A percentile compares a stretch with the other conserved stretches of the same genome.
These are phyloP conservation scores for Hyposmocoma kahamanoa DNA, from an alignment of 1,140 invertebrate genomes.

Conservation along the genomic window DNA sequence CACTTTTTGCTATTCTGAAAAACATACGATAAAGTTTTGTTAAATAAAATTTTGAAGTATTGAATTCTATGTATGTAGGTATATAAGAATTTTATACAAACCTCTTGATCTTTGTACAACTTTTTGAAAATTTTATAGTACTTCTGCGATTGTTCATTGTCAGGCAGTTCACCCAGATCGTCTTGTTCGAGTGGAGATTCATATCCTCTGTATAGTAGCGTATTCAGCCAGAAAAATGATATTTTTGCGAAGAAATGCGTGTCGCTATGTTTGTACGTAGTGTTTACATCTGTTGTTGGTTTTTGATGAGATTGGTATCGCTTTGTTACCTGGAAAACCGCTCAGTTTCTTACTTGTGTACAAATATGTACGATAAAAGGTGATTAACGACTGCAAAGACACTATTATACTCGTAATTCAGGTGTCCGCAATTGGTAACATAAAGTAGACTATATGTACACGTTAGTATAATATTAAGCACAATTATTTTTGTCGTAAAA, in stretches of 20 bases:
- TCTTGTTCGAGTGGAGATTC: conserved; percentile 78
- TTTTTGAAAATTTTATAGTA: conserved; percentile 74
- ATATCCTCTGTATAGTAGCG: conserved; percentile 80
- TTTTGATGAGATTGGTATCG: conserved; percentile 26
- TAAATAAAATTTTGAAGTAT: not conserved
- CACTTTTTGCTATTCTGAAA: conserved; percentile 36
- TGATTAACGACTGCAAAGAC: too few relatives aligned
- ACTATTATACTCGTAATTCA: too few relatives aligned
- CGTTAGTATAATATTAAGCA: not conserved
- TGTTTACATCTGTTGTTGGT: conserved; percentile 27
- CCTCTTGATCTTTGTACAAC: conserved; percentile 69
- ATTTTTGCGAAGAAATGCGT: conserved; percentile 81
- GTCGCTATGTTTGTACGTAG: conserved; percentile 74
- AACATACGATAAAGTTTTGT: conserved; percentile 10
- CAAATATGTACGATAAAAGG: too few relatives aligned
- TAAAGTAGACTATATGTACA: not conserved
- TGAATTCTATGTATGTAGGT: not conserved
- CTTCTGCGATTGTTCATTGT: conserved; percentile 74
- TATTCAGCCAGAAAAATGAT: conserved; percentile 86
- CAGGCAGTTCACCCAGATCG: conserved; percentile 81
- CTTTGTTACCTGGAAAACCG: conserved; percentile 46
- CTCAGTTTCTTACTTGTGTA: too few relatives aligned
- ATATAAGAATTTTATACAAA: conserved; percentile 23
- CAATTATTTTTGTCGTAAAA: not conserved
- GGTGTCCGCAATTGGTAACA: not conserved